Base-by-base conservation (phyloP, 2,113 vertebrate genomes). In the Cottus gobio region DNA sequence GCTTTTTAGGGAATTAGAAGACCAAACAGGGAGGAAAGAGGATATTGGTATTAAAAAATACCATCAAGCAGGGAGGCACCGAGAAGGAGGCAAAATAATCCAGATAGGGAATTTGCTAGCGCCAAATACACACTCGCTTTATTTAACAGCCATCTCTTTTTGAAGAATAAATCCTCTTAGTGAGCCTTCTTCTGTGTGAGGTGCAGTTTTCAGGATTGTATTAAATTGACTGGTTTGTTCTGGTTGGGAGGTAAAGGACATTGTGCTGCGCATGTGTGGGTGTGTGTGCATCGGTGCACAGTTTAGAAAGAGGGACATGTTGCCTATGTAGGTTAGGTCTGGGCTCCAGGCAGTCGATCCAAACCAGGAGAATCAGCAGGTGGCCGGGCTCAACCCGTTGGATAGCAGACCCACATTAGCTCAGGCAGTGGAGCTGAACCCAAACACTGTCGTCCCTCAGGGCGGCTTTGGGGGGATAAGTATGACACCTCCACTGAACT, bases 161-260 rank as follows among this genome's bases (percentile, higher is more conserved):
- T 89, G 82, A 79, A 77, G 90, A 90, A 87, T 91, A 93, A 94
- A 93, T 93, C 92, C 91, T 91, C 91, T 94, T 93, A 91, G 84
- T 67, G 85, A 91, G 77, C 71, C 87, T 63, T 86, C 79, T 89
- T 87, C 77, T 90, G 84, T 87, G 70, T 69, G 90, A 92, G 89
- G 90, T 94, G 88, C 90, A 89, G 87, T 92, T 93, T 91, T 85
- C 64, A 80, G 91, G 87, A 86, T 86, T 82, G 88, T 71, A 82
- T 87, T 84, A 84, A 86, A 72, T 87, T 74, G 31, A 7, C 84
- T 79, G 75, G 85, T 83, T 89, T 84, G 85, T 83, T 83, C 81
- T 84, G 85, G 82, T 86, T 83, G 71, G 56, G 73, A 89, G 87
- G 87, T 91, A 78, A 85, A 86, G 64, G 58, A 39, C 79, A 85